Evolutionary conservation across 1,140 invertebrate genomes (phyloP).

Genomic region (Globodera rostochiensis): DNA sequence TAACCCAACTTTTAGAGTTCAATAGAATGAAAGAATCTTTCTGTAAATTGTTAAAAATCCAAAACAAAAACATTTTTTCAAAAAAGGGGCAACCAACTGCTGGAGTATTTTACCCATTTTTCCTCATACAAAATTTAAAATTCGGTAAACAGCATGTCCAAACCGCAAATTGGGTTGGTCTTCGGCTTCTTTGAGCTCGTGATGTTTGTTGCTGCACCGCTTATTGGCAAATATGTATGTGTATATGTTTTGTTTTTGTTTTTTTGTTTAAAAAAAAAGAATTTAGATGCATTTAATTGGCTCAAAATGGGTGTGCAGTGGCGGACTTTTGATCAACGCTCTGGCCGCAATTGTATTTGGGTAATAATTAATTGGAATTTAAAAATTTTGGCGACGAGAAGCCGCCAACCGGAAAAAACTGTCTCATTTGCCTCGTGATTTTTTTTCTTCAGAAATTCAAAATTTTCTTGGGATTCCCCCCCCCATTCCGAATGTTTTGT

Average conservation of each 20-base stretch:
- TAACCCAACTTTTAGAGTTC: too few species aligned
- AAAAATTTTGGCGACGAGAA: too few species aligned
- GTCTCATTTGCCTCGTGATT: background rate
- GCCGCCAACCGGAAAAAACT: too few species aligned
- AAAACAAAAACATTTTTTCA: background rate
- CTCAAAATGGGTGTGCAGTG: constrained; percentile 82
- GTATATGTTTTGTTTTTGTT: constrained; percentile 48
- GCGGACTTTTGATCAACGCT: constrained; percentile 82
- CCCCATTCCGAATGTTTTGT: background rate
- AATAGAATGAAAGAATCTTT: too few species aligned
- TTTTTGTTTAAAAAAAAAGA: constrained; percentile 15
- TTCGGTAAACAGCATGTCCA: constrained; percentile 72
- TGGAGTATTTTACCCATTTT: too few species aligned
- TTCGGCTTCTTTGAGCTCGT: constrained; percentile 88
- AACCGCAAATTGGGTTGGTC: constrained; percentile 85
- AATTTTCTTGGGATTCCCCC: too few species aligned
- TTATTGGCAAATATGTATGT: constrained; percentile 83
- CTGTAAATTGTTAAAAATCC: too few species aligned
- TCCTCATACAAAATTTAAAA: too few species aligned
- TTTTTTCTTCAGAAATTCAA: too few species aligned
- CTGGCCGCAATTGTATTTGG: constrained; percentile 69
- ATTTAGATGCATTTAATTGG: constrained; percentile 77
- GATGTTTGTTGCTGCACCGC: constrained; percentile 82
- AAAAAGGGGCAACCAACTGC: too few species aligned
- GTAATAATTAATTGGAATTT: constrained; percentile 61